Base-by-base conservation (phyloP, 2,888 invertebrate genomes). In the Protophormia terraenovae region DNA sequence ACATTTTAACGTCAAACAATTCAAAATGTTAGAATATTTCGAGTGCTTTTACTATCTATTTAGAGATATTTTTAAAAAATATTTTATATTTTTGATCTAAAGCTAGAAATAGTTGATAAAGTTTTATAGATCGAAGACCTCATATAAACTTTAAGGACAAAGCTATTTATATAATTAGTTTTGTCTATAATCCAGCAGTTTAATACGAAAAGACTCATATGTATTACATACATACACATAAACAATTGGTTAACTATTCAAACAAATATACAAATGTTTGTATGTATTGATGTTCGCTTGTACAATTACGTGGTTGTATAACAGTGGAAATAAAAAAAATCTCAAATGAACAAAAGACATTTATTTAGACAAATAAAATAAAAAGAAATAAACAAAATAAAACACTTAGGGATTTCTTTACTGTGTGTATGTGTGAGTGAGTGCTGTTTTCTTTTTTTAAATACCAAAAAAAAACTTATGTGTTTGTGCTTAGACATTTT, bases 401-500 rank as follows among this genome's bases (percentile, higher is more conserved):
- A 73, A 79, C 62, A 55, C 55, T 64, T 55, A 55, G 55, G 72
- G 53, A 79, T 66, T 72, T 38, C 10, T 29, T 27, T 22, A 53
- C n/a, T 5, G 8, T 2, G 22, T 22, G 47, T 47, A 50, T 77
- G 47, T 32, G 14, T 77, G 32, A 41, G 53, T 22, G 5, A 29
- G 71, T 19, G 29, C 41, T 29, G 62, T 41, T 7, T 29, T 67
- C 14, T 35, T 62, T 38, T 5, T 24, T 45, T 32, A 19, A n/a
- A 16, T 12, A 72, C 53, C 58, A 29, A n/a, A 24, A 60, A 53
- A 60, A 45, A 67, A 27, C 22, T 32, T 66, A 19, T 16, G 60
- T 19, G 22, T 24, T 73, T 60, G 29, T 60, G 29, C 38, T 67
- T 60, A 62, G 47, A 38, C 45, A 27, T 71, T 76, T 76, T 50